A percentile compares a stretch with the other conserved stretches of the same genome.
These are phyloP conservation scores for Eristalis intricaria DNA, from an alignment of 2,888 invertebrate species.

Conservation along the genomic window DNA sequence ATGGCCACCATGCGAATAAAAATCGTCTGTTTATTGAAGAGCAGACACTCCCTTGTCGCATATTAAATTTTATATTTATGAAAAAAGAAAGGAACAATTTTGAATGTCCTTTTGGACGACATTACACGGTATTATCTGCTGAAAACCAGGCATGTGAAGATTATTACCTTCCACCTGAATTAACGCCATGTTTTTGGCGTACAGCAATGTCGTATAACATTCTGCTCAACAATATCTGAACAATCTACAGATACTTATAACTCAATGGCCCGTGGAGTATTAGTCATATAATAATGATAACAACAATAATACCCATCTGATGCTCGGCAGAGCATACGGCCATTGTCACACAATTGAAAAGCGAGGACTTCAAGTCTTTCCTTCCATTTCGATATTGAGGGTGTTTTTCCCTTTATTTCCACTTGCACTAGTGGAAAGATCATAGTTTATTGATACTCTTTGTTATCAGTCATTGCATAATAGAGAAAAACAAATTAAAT, in stretches of 20 bases:
- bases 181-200: not conserved
- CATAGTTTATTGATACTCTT: constrained; percentile 10
- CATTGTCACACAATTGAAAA: constrained; percentile 31
- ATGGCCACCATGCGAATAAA: not conserved
- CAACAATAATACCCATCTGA: constrained; percentile 49
- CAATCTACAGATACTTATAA: constrained; percentile 43
- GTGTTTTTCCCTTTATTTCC: constrained; percentile 1
- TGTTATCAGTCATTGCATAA: not conserved
- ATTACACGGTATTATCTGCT: not conserved
- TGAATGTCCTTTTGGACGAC: constrained; percentile 31
- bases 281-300: constrained; percentile 53
- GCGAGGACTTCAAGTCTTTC: constrained; percentile 3
- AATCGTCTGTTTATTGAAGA: not conserved
- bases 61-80: not conserved
- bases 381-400: not conserved
- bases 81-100: constrained; percentile 8
- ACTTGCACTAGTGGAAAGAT: not conserved
- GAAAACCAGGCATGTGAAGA: constrained; percentile 27
- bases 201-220: not conserved
- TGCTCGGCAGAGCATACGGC: constrained; percentile 28
- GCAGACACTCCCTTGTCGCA: not conserved
- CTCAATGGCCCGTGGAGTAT: constrained; percentile 53
- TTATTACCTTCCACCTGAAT: constrained; percentile 56
- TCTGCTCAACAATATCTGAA: constrained; percentile 20
- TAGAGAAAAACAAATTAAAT: not conserved